phyloP scores from a whole-genome alignment of 2,888 invertebrate species.

The Drosophila subquinaria region DNA sequence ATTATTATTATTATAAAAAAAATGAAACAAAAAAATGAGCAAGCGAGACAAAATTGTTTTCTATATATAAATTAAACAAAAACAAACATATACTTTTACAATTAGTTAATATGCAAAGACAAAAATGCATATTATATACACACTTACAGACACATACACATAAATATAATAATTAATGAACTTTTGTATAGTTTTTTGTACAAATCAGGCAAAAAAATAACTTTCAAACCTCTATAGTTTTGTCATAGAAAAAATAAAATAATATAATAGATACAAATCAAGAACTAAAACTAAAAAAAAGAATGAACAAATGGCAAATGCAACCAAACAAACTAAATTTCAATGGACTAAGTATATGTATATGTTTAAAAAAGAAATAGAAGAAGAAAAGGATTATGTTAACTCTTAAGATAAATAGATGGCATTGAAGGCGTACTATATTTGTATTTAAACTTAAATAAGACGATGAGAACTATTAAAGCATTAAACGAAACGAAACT shows the following conservation, averaged over 20 bases:
- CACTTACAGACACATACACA: background rate
- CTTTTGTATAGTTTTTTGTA: slow-evolving; percentile 41
- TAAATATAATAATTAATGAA: slow-evolving; percentile 8
- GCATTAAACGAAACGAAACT: slow-evolving; percentile 26
- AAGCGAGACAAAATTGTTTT: slow-evolving; percentile 34
- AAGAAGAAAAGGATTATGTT: slow-evolving; percentile 31
- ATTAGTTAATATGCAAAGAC: slow-evolving; percentile 27
- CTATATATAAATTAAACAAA: slow-evolving; percentile 37
- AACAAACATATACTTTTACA: slow-evolving; percentile 22
- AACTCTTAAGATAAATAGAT: slow-evolving; percentile 30
- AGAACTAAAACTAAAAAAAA: background rate
- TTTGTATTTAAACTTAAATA: slow-evolving; percentile 43
- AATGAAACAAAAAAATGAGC: slow-evolving; percentile 8
- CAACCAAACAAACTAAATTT: slow-evolving; percentile 22
- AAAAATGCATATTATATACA: slow-evolving; percentile 26
- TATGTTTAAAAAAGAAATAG: slow-evolving; percentile 11
- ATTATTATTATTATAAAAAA: slow-evolving; percentile 26
- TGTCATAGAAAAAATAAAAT: slow-evolving; percentile 9
- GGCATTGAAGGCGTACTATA: slow-evolving; percentile 41
- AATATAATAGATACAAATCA: background rate
- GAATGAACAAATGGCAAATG: slow-evolving; percentile 4
- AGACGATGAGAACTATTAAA: slow-evolving; percentile 56
- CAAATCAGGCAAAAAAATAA: slow-evolving; percentile 35
- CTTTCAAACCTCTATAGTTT: slow-evolving; percentile 26
- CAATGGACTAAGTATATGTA: slow-evolving; percentile 20